Evolutionary conservation across 2,888 invertebrate species (phyloP).

Genomic region (Leucophora obtusa): DNA sequence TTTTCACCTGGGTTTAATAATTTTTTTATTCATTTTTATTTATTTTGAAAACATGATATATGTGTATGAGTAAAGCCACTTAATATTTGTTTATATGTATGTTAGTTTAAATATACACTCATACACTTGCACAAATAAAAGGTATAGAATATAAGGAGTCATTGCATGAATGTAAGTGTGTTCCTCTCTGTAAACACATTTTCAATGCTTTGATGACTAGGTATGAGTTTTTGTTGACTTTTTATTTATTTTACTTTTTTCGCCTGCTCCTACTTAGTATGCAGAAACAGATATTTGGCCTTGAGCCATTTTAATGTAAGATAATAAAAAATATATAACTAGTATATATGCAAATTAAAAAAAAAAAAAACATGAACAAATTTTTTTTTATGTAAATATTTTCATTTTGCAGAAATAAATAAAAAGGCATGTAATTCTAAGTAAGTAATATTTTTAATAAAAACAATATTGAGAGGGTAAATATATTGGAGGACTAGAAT

Average conservation of each 20-base stretch:
- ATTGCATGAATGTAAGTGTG: not conserved
- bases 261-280: conserved; percentile 40
- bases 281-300: conserved; percentile 52
- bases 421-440: conserved; percentile 2
- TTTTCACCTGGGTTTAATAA: no score
- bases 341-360: not conserved
- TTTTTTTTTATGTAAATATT: conserved; percentile 32
- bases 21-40: not conserved
- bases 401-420: conserved; percentile 17
- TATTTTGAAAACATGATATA: not conserved
- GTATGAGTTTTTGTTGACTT: conserved; percentile 33
- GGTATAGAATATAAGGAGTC: not conserved
- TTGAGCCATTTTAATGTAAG: conserved; percentile 49
- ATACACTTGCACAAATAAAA: not conserved
- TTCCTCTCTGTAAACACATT: conserved; percentile 11
- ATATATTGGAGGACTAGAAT: not conserved
- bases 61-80: conserved; percentile 32
- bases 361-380: conserved; percentile 13
- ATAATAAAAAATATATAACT: conserved; percentile 10
- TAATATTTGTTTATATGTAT: conserved; percentile 12
- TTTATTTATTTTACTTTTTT: conserved; percentile 23
- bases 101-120: not conserved
- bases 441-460: not conserved
- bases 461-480: not conserved
- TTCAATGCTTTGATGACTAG: conserved; percentile 5